Base-by-base conservation (phyloP, 2,113 vertebrate genomes). In the Donacobius atricapilla region DNA sequence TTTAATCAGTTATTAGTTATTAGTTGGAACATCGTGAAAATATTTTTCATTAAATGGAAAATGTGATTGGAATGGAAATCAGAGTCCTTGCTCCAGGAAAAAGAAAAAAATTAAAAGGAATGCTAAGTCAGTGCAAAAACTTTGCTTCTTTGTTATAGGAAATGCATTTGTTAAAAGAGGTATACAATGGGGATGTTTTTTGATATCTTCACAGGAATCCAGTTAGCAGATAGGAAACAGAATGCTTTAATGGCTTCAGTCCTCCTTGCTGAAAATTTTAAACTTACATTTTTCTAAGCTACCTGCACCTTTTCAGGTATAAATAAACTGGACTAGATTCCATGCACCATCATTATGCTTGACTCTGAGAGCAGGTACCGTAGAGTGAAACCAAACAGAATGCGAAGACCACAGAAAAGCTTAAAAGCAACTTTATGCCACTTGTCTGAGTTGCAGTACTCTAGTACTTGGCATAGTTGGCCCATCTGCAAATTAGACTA, bases 1-100 rank as follows among this genome's bases (percentile, higher is more conserved):
- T 33, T 93, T 95, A 87, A 84, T 75, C 71, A 90, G 40, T 65
- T 82, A 88, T 92, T 92, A 90, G 40, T 65, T 82, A 88, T 92
- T 92, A 71, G 44, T 72, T 94, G 54, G 9, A 60, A 64, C 25
- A 50, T 18, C 75, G 30, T 71, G 31, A 48, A 86, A 90, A 68
- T 91, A 72, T 56, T 93, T 82, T 90, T 86, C 11, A 58, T 75
- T 15, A 60, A 65, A 79, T 51, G 5, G 13, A 83, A 64, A 94
- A 83, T 68, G 14, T 69, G 44, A 83, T 68, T 17, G 44, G 68
- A 92, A 89, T 79, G 20, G 5, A 94, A 95, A 93, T 71, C 27
- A 66, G 28, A 84, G 22, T 77, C 15, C 24, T 72, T 89, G 2
- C 7, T 90, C 39, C 47, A 11, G 23, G 58, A 42, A 42, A 42